Percentiles rank a stretch among this genome's conserved stretches.
These are phyloP conservation scores for Nothobranchius kuhntae DNA, from an alignment of 2,113 vertebrate genomes.

Conservation along the genomic window DNA sequence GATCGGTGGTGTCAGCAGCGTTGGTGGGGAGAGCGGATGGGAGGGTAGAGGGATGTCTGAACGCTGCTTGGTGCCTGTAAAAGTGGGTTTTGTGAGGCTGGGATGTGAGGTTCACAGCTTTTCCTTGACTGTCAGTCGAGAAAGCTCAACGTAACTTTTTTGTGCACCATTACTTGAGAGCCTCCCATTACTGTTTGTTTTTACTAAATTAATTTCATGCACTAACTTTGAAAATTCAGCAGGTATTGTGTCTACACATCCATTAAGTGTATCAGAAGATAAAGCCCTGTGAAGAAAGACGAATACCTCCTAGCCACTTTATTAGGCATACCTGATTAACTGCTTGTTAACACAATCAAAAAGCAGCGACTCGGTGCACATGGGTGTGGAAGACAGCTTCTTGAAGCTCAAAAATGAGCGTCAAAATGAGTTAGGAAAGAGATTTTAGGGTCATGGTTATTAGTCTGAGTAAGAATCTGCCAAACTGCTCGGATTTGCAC, in stretches of 20 bases:
- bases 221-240: neutral
- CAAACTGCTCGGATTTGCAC: no score
- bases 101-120: conserved; percentile 12
- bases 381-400: no score
- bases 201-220: neutral
- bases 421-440: no score
- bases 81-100: conserved; percentile 27
- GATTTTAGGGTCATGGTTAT: no score
- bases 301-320: neutral
- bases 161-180: no score
- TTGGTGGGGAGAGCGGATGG: conserved; percentile 22
- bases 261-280: no score
- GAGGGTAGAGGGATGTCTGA: conserved; percentile 1
- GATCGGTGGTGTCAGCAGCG: conserved; percentile 71
- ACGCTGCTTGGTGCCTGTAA: conserved; percentile 22
- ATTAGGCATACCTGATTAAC: no score
- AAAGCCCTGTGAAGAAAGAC: no score
- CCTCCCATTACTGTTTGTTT: neutral
- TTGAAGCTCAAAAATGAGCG: no score
- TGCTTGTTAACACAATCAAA: no score
- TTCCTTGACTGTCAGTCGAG: conserved; percentile 3
- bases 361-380: no score
- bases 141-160: conserved; percentile 1
- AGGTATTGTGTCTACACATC: neutral
- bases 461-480: no score